Conservation (phyloP, 2,888 invertebrate genomes). For the Epinotia demarniana region DNA sequence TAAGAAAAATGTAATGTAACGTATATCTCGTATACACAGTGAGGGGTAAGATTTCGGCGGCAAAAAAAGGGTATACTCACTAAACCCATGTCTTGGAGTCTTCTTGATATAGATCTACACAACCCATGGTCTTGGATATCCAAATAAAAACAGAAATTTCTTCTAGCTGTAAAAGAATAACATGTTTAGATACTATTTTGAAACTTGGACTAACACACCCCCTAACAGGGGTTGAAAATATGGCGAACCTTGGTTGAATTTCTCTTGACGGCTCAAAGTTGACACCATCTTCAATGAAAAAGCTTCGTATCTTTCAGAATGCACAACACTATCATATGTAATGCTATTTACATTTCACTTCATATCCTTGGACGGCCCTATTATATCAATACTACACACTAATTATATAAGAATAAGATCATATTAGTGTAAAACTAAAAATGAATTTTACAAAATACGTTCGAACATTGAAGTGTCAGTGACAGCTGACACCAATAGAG, state of each 20-base stretch:
- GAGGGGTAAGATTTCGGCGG: slow-evolving; percentile 62
- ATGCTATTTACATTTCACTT: slow-evolving; percentile 29
- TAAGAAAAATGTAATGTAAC: slow-evolving; percentile 52
- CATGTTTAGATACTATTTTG: slow-evolving; percentile 16
- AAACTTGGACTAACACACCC: slow-evolving; percentile 52
- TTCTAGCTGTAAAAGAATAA: slow-evolving; percentile 76
- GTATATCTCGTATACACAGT: slow-evolving; percentile 48
- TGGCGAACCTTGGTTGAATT: slow-evolving; percentile 76
- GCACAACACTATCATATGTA: slow-evolving; percentile 16
- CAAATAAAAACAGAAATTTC: slow-evolving; percentile 90
- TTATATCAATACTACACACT: slow-evolving; percentile 37
- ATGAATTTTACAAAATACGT: slow-evolving; percentile 69
- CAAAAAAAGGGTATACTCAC: slow-evolving; percentile 81
- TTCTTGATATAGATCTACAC: slow-evolving; percentile 86
- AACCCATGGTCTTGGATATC: slow-evolving; percentile 89
- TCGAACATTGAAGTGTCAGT: slow-evolving; percentile 76
- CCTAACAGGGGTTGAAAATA: slow-evolving; percentile 55
- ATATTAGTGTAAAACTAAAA: slow-evolving; percentile 57
- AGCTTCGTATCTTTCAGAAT: slow-evolving; percentile 34
- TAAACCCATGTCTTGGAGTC: slow-evolving; percentile 89
- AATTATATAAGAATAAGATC: slow-evolving; percentile 63
- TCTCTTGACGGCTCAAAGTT: slow-evolving; percentile 77
- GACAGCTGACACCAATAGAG: slow-evolving; percentile 79
- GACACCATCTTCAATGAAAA: slow-evolving; percentile 72
- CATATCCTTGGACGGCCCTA: slow-evolving; percentile 2